Base-by-base conservation (phyloP, 1,140 invertebrate species). In the Bombus sibiricus region DNA sequence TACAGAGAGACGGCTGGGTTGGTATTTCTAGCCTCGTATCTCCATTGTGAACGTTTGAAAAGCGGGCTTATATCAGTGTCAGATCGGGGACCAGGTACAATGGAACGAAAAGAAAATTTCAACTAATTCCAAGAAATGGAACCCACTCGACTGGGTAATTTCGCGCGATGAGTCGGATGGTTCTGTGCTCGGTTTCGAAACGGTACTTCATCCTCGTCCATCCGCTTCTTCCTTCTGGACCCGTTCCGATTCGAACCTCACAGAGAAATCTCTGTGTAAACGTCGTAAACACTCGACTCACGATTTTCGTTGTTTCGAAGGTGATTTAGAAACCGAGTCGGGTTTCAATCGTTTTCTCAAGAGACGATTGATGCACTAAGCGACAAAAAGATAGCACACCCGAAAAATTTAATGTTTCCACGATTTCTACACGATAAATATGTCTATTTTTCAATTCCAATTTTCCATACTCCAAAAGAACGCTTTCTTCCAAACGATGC, bases 121-220 rank as follows among this genome's bases (percentile, higher is more conserved):
- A 86, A 92, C 91, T 89, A 92, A 93, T 93, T 93, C 87, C 87
- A 88, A 85, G 89, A 92, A 83, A 87, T 88, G 74, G 87, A 87
- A 78, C 83, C 90, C 81, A 88, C 85, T 92, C 89, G 87, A 91
- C 88, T 86, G 90, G 92, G 91, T 92, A 93, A 93, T 93, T 93
- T 92, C 81, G 88, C 87, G 88, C 90, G 91, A 93, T 93, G 92
- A 93, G 92, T 93, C 89, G 92, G 87, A 72, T 76, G 81, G 81
- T 91, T 91, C 84, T 68, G 62, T 18, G 47, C 72, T 84, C 79
- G 76, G 74, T 85, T 90, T 86, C 76, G 83, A 75, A 86, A 91
- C 84, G 75, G 83, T 81, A 84, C 84, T 77, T 68, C 78, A 68
- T 82, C 72, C 81, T 86, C 32, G 71, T 28, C 68, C 47, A 12